Evolutionary conservation across 1,140 invertebrate genomes (phyloP).

Genomic region (Apis mellifera): Amel_HAv3.1 CM009943.2:6657501-6658000

Average conservation of each 20-base stretch:
- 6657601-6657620: conserved; percentile 14
- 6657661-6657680: conserved; percentile 19
- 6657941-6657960: too few relatives aligned
- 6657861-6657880: too few relatives aligned
- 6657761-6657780: too few relatives aligned
- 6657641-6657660: conserved; percentile 35
- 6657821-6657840: too few relatives aligned
- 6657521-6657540: background rate
- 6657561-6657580: conserved; percentile 45
- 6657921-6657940: too few relatives aligned
- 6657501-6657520: background rate
- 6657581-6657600: conserved; percentile 48
- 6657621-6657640: conserved; percentile 9
- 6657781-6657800: background rate
- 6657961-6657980: too few relatives aligned
- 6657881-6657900: too few relatives aligned
- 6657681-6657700: conserved; percentile 42
- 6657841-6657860: too few relatives aligned
- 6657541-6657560: conserved; percentile 35
- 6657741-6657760: background rate
- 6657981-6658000: too few relatives aligned
- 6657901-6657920: too few relatives aligned
- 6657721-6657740: too few relatives aligned
- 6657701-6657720: conserved; percentile 32
- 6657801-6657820: too few relatives aligned